A percentile compares a stretch with the other conserved stretches of the same genome.
Evolutionary conservation across 2,888 invertebrate genomes (phyloP).

Genomic region (Smittia aterrima): DNA sequence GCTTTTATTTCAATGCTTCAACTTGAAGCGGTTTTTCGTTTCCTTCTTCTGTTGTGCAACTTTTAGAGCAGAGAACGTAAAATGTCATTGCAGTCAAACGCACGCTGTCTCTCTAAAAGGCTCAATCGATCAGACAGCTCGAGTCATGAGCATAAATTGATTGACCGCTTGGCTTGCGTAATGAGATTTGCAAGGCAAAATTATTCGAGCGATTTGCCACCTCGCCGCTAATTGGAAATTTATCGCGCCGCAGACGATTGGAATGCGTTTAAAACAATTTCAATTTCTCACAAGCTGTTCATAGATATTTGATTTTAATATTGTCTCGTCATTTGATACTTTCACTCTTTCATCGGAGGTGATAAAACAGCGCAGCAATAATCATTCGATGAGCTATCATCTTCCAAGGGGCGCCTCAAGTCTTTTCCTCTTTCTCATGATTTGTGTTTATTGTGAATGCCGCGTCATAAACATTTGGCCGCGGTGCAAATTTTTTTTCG

Average conservation of each 20-base stretch:
- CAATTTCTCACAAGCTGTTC: too few species aligned
- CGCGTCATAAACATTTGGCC: slow-evolving; percentile 12
- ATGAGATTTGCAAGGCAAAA: too few species aligned
- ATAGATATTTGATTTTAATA: not conserved
- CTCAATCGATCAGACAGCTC: too few species aligned
- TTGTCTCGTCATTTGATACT: not conserved
- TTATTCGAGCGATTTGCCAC: not conserved
- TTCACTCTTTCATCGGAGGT: not conserved
- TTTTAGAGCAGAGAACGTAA: too few species aligned
- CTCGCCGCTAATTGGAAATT: not conserved
- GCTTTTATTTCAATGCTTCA: too few species aligned
- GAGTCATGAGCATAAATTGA: too few species aligned
- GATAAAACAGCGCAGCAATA: not conserved
- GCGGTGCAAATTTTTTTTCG: not conserved
- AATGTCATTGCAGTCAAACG: too few species aligned
- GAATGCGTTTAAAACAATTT: not conserved
- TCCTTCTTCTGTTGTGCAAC: too few species aligned
- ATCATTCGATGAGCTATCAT: not conserved
- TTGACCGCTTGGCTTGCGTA: too few species aligned
- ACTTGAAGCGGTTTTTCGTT: too few species aligned
- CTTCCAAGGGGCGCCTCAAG: slow-evolving; percentile 25
- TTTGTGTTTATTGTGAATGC: slow-evolving; percentile 21
- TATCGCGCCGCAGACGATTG: not conserved
- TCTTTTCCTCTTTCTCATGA: not conserved
- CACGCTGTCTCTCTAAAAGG: too few species aligned